Percentiles rank a stretch among this genome's conserved stretches.
These are phyloP conservation scores for Eulemur coronatus DNA, from an alignment of 2,797 vertebrate genomes.

Conservation along the genomic window DNA sequence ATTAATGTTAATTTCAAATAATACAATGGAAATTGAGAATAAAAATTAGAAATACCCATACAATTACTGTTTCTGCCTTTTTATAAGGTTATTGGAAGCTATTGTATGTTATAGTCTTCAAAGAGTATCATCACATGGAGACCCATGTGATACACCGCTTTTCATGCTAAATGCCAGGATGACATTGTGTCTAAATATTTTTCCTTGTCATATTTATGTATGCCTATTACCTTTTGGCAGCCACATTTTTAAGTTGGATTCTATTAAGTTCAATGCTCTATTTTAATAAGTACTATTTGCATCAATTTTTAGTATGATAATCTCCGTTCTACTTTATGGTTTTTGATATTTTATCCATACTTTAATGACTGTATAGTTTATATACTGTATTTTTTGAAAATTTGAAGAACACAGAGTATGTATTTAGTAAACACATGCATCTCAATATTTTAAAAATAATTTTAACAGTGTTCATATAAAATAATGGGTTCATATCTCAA, in stretches of 20 bases:
- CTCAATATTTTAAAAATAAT: slow-evolving; percentile 20
- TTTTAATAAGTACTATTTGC: not conserved
- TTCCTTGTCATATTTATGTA: not conserved
- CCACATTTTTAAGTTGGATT: not conserved
- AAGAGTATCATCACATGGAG: not conserved
- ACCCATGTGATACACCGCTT: not conserved
- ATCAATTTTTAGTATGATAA: not conserved
- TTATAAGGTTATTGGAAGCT: not conserved
- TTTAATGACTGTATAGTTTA: not conserved
- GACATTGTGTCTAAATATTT: not conserved
- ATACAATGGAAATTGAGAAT: not conserved
- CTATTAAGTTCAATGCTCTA: not conserved
- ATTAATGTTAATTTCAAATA: slow-evolving; percentile 11
- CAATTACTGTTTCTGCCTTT: not conserved
- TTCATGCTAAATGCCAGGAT: not conserved
- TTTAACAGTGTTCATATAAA: not conserved
- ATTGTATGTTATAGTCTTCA: not conserved
- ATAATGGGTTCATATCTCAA: not conserved
- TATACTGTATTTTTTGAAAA: not conserved
- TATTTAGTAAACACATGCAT: not conserved
- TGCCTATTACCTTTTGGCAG: not conserved
- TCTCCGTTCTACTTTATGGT: not conserved
- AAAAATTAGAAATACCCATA: not conserved
- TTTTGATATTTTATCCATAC: not conserved
- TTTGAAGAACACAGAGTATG: not conserved